Base-by-base conservation (phyloP, 2,888 invertebrate genomes). In the Caenorhabditis sinica region DNA sequence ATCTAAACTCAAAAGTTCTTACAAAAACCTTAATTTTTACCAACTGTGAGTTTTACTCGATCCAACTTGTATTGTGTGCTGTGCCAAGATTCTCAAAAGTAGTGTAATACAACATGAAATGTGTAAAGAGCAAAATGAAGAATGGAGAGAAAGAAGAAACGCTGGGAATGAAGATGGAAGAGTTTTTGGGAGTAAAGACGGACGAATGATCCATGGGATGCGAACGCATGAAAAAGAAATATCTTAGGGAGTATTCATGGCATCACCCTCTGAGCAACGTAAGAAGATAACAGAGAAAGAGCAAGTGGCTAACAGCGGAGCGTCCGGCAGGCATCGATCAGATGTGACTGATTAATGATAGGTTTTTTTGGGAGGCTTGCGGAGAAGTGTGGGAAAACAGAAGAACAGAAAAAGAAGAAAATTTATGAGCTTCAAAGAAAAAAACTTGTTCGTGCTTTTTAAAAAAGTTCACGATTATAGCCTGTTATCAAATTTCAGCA, bases 31-130 rank as follows among this genome's bases (percentile, higher is more conserved):
- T n/a, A n/a, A n/a, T n/a, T n/a, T n/a, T n/a, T n/a, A 69, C n/a
- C 8, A 23, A 58, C 58, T 75, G 75, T 65, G n/a, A n/a, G n/a
- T n/a, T n/a, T n/a, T 75, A 75, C 66, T 53, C 15, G 68, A 66
- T 11, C 45, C 65, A 80, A 80, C 72, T 80, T 72, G 80, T 79
- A 79, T 79, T 79, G 81, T 81, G 81, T 75, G 72, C 45, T 30
- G 80, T 72, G 82, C 49, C 65, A 76, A 65, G 13, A 82, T 76
- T 65, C 82, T 76, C 76, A 51, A 82, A 6, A 79, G 63, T 74
- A 71, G 83, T 83, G 83, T 83, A 83, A 83, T 83, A 83, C 79
- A 83, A 83, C 83, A 83, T 83, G 83, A 83, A 83, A 83, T 83
- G 83, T 83, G 83, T 83, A 83, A 83, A 83, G 85, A 85, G 77